Evolutionary conservation across 1,140 invertebrate genomes (phyloP).

Genomic region (Macrosteles quadrilineatus): DNA sequence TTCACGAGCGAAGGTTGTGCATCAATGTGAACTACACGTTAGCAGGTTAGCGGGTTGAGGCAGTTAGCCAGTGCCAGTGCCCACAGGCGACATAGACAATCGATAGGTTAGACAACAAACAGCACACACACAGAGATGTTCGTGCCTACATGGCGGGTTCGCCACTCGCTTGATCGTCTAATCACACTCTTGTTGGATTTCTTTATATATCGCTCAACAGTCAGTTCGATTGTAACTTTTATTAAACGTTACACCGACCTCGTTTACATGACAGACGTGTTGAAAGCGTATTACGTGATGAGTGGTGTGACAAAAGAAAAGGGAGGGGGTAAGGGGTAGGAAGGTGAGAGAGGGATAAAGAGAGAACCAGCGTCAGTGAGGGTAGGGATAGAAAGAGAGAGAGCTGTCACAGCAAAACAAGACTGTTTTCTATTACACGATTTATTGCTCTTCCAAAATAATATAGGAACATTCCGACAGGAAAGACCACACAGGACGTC

Average conservation of each 20-base stretch:
- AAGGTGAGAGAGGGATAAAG: not conserved
- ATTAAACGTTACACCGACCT: conserved; percentile 17
- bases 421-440: conserved; percentile 30
- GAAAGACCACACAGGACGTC: conserved; percentile 27
- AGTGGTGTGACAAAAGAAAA: conserved; percentile 4
- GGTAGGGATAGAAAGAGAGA: conserved; percentile 2
- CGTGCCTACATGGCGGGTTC: too few species aligned
- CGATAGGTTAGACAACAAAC: too few species aligned
- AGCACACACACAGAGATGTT: too few species aligned
- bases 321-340: not conserved
- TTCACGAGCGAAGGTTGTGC: too few species aligned
- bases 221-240: conserved; percentile 5
- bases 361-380: too few species aligned
- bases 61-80: too few species aligned
- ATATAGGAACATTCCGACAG: conserved; percentile 29
- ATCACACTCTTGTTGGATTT: too few species aligned
- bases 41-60: too few species aligned
- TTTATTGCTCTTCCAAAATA: conserved; percentile 29
- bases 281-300: conserved; percentile 19
- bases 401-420: conserved; percentile 27
- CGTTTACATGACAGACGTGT: conserved; percentile 13
- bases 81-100: too few species aligned
- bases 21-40: too few species aligned
- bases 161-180: too few species aligned
- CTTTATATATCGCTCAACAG: not conserved